Conservation (phyloP, 2,797 vertebrate genomes). For the Parauchenoglanis punctatus region DNA sequence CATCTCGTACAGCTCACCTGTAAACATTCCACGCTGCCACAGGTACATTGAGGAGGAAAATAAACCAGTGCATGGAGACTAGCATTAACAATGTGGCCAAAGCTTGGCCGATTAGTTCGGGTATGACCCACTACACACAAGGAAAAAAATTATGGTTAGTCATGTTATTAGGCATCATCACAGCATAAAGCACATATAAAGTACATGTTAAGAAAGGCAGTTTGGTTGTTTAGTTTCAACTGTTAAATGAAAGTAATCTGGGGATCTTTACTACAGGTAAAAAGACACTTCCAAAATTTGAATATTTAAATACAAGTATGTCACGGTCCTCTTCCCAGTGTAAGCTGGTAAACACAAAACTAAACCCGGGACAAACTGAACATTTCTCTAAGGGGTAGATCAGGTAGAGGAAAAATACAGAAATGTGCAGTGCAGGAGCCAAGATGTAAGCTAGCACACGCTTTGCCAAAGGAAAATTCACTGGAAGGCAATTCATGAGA, state of each 20-base stretch:
- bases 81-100: slow-evolving; percentile 90
- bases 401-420: not conserved
- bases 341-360: not conserved
- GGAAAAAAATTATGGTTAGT: not conserved
- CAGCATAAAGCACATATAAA: no score
- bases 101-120: slow-evolving; percentile 89
- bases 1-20: slow-evolving; percentile 74
- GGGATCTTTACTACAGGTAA: not conserved
- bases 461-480: not conserved
- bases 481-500: not conserved
- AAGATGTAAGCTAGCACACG: not conserved
- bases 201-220: not conserved
- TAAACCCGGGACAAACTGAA: not conserved
- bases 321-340: not conserved
- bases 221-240: not conserved
- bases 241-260: not conserved
- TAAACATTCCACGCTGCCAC: slow-evolving; percentile 94
- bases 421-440: not conserved
- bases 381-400: not conserved
- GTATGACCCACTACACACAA: slow-evolving; percentile 86
- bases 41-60: slow-evolving; percentile 94
- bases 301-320: slow-evolving; percentile 14
- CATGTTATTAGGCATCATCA: not conserved
- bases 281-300: not conserved
- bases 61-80: slow-evolving; percentile 96